Conservation (phyloP, 2,113 vertebrate genomes). For the Psittacara wagleri region DNA sequence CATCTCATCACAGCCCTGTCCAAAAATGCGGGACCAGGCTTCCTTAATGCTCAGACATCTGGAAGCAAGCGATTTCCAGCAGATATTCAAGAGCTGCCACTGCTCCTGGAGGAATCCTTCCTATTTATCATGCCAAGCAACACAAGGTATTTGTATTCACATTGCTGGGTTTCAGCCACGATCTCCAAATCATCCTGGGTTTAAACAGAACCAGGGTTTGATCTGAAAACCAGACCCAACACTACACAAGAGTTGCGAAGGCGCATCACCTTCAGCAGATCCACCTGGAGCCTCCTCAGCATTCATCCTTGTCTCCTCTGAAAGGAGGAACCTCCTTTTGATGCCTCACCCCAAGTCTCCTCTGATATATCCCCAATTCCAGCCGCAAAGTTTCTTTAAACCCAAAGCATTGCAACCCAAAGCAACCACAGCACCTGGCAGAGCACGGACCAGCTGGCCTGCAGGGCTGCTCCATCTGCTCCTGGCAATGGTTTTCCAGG, state of each 20-base stretch:
- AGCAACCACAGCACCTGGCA: slow-evolving; percentile 22
- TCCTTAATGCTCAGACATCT: background rate
- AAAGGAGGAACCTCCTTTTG: background rate
- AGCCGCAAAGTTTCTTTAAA: background rate
- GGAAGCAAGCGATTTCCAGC: background rate
- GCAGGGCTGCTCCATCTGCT: slow-evolving; percentile 41
- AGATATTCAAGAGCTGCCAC: background rate
- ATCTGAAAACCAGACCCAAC: background rate
- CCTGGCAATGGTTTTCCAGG: background rate
- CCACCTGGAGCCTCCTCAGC: background rate
- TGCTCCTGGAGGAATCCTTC: background rate
- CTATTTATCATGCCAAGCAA: background rate
- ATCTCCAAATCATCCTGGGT: background rate
- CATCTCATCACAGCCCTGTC: background rate
- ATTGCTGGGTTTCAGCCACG: background rate
- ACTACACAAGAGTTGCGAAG: background rate
- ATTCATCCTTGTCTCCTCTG: background rate
- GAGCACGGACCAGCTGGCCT: background rate
- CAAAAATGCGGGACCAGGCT: background rate
- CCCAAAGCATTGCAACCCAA: slow-evolving; percentile 15
- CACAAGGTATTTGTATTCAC: background rate
- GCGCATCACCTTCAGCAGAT: background rate
- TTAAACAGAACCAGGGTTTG: background rate
- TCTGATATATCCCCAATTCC: background rate
- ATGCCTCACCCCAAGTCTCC: background rate